These are phyloP conservation scores for Osmerus eperlanus DNA, from an alignment of 2,113 vertebrate genomes.

Conservation along the genomic window DNA sequence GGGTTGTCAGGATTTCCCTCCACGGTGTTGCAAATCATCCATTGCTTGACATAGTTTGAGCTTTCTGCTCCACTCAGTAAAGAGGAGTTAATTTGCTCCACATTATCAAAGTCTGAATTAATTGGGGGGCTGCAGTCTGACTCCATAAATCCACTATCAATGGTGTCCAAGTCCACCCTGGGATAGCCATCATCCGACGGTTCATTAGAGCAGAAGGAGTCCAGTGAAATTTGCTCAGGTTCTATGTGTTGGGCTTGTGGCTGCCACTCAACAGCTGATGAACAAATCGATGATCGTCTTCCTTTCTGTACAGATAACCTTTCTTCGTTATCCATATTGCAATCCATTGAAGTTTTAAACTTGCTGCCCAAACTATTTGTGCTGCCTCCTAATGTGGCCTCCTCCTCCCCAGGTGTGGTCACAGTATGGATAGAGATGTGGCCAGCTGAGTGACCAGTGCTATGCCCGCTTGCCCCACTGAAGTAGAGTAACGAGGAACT, in stretches of 20 bases:
- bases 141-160: conserved; percentile 89
- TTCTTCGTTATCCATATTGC: conserved; percentile 25
- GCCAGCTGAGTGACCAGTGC: conserved; percentile 63
- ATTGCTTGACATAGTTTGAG: conserved; percentile 90
- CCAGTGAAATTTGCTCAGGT: conserved; percentile 71
- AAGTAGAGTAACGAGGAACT: conserved; percentile 34
- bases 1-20: conserved; percentile 21
- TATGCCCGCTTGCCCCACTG: conserved; percentile 35
- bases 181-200: conserved; percentile 79
- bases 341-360: conserved; percentile 7
- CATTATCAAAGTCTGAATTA: conserved; percentile 72
- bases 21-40: conserved; percentile 68
- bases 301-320: conserved; percentile 45
- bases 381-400: conserved; percentile 41
- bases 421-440: conserved; percentile 86
- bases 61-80: conserved; percentile 50
- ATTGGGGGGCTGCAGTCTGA: conserved; percentile 81
- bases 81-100: conserved; percentile 33
- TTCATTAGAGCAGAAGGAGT: conserved; percentile 63
- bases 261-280: conserved; percentile 57
- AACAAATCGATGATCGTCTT: not conserved
- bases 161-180: conserved; percentile 85
- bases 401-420: conserved; percentile 71
- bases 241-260: conserved; percentile 50
- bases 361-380: conserved; percentile 14